Conservation (phyloP, 30 jellyfish, hydroid and myxozoan species). For the Aurelia sp. region DNA sequence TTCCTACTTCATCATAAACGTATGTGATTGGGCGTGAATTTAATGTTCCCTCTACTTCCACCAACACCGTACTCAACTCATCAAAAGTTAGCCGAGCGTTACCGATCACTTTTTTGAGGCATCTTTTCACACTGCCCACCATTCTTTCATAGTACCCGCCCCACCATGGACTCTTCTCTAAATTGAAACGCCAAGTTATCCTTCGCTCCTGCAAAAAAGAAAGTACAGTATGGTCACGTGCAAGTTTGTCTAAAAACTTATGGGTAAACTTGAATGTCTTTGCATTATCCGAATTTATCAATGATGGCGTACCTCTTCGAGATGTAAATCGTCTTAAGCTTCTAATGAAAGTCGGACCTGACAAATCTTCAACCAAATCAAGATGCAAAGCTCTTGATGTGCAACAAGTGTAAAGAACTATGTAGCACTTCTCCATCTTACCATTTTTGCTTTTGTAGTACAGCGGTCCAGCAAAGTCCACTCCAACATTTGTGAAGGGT, state of each 20-base stretch:
- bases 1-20: slow-evolving; percentile 16
- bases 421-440: no score
- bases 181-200: neutral
- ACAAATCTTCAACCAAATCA: no score
- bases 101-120: neutral
- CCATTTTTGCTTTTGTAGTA: no score
- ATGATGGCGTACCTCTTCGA: slow-evolving; percentile 18
- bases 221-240: neutral
- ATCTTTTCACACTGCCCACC: neutral
- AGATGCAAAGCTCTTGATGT: no score
- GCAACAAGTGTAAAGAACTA: no score
- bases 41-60: no score
- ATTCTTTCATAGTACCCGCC: neutral
- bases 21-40: slow-evolving; percentile 14
- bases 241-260: neutral
- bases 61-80: no score
- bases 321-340: neutral
- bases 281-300: slow-evolving; percentile 15
- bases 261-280: neutral
- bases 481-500: no score
- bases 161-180: no score
- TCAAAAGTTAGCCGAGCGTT: no score
- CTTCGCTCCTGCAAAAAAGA: neutral
- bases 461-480: no score
- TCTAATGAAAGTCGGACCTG: neutral